These are phyloP conservation scores for Dromas ardeola DNA, from an alignment of 2,113 vertebrate species.

Conservation along the genomic window DNA sequence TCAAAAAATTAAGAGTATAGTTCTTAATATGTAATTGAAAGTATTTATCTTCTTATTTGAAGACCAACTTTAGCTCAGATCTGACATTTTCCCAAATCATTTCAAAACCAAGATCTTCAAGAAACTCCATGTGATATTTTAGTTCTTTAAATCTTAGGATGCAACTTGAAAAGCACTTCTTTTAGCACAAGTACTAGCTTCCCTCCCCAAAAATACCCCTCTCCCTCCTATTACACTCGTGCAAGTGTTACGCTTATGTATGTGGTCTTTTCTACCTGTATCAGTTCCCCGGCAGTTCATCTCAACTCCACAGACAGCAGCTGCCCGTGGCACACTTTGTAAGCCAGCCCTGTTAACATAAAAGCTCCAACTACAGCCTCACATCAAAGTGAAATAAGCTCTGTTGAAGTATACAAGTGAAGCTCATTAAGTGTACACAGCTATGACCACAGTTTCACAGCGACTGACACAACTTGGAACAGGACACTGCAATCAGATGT, in stretches of 20 bases:
- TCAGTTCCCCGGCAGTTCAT: not conserved
- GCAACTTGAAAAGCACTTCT: not conserved
- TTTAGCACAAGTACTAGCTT: not conserved
- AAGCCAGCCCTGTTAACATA: not conserved
- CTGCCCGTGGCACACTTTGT: not conserved
- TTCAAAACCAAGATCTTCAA: not conserved
- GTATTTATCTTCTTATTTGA: not conserved
- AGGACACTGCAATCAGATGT: not conserved
- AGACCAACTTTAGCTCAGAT: not conserved
- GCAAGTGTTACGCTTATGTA: rapidly evolving
- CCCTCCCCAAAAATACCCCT: not conserved
- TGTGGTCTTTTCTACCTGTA: not conserved
- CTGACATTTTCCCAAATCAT: rapidly evolving
- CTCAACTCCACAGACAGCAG: not conserved
- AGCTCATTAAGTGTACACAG: not conserved
- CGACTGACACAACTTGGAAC: not conserved
- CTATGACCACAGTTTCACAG: not conserved
- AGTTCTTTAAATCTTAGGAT: not conserved
- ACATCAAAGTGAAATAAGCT: not conserved
- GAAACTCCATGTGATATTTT: not conserved
- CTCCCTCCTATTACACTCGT: rapidly evolving
- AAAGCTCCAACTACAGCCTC: not conserved
- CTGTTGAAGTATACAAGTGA: not conserved
- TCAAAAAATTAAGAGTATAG: not conserved
- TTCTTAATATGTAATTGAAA: not conserved